Conservation (phyloP, 2,888 invertebrate genomes). For the Eutolmus rufibarbis region DNA sequence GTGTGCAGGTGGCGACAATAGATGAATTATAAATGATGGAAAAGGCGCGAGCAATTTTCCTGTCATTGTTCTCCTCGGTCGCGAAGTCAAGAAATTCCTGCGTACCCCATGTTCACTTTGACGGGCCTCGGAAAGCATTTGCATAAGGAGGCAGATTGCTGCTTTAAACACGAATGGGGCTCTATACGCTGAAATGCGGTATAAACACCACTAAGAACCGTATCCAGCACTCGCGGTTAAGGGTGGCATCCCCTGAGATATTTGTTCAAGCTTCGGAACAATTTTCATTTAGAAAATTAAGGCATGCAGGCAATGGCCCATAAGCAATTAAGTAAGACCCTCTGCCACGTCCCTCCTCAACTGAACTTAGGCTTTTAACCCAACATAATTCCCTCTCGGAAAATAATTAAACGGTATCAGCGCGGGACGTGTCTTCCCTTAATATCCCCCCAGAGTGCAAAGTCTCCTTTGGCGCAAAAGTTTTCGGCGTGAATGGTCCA, state of each 20-base stretch:
- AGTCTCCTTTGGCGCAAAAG: background rate
- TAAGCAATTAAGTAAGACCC: background rate
- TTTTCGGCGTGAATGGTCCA: background rate
- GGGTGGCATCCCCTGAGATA: background rate
- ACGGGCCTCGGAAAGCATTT: background rate
- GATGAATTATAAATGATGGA: background rate
- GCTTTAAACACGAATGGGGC: background rate
- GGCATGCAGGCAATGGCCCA: background rate
- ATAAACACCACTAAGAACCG: background rate
- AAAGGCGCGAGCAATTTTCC: background rate
- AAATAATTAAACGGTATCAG: background rate
- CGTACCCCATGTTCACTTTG: background rate
- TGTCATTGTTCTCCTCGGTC: background rate
- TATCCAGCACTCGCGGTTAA: background rate
- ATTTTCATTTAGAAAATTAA: background rate
- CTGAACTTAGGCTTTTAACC: background rate
- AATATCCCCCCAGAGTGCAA: background rate
- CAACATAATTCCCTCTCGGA: background rate
- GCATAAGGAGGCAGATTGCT: background rate
- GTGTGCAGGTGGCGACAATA: background rate
- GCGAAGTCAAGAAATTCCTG: background rate
- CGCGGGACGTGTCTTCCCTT: background rate
- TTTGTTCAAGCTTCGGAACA: background rate
- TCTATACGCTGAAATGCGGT: background rate
- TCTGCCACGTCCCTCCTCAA: background rate